Base-by-base conservation (phyloP, 2,797 vertebrate genomes). In the Merluccius polli region DNA sequence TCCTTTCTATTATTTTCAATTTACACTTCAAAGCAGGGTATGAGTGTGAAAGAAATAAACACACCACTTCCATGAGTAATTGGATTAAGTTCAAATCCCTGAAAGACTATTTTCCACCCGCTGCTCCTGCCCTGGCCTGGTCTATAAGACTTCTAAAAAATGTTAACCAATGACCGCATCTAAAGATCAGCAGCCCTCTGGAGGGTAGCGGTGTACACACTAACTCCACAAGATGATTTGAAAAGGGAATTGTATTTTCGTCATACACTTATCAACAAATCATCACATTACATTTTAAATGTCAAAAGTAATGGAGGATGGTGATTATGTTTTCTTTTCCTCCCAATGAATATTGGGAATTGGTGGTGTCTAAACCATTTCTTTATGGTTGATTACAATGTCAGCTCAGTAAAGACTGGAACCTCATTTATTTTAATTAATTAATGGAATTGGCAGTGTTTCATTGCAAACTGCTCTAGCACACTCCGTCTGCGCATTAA, bases 1-100 rank as follows among this genome's bases (percentile, higher is more conserved):
- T 89, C 2, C 81, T 81, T 71, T 35, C 70, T 38, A 11, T 72
- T 29, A 72, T 72, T 81, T 81, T 79, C 65, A 79, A 89, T 90
- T 92, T 90, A 78, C 88, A 92, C 90, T 89, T 92, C 90, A 92
- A 92, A 91, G 88, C 86, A 70, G 72, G 74, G 77, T 83, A 78
- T 75, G 78, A 75, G 82, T 72, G 79, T 32, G 76, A 65, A 27
- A 27, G 24, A 65, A 27, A 65, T 65, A 65, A 65, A 73, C 82
- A 78, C 81, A 86, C 81, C 86, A 83, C 85, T 87, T 86, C 81
- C 75, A 85, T 33, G 85, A 86, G 79, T 86, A 89, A 89, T 81
- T 79, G 85, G 90, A 91, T 92, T 91, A 92, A 75, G 83, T 88
- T 85, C 76, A 89, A 92, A 89, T 90, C 89, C 87, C 85, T 80